phyloP scores from a whole-genome alignment of 1,140 invertebrate genomes.

The Harpegnathos saltator region DNA sequence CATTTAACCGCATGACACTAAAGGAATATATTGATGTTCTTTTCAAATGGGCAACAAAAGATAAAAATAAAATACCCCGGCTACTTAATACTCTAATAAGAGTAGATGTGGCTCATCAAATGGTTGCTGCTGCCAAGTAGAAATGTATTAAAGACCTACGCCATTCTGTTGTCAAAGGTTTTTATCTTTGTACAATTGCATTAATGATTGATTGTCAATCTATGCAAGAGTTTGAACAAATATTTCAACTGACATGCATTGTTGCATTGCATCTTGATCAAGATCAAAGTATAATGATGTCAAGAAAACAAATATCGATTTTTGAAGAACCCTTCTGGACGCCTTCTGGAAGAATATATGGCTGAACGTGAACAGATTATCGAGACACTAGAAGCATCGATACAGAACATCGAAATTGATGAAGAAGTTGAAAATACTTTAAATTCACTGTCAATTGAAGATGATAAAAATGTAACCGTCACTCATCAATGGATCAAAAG shows the following conservation, averaged over 20 bases:
- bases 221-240: too few species aligned
- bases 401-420: not conserved
- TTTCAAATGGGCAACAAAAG: conserved; percentile 18
- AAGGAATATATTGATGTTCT: conserved; percentile 14
- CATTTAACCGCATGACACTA: conserved; percentile 19
- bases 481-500: conserved; percentile 21
- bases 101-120: conserved; percentile 13
- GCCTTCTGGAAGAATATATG: not conserved
- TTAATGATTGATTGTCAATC: conserved; percentile 20
- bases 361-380: conserved; percentile 10
- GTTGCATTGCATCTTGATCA: not conserved
- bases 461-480: conserved; percentile 7
- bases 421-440: conserved; percentile 5
- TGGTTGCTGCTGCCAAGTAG: not conserved
- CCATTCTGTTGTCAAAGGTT: not conserved
- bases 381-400: not conserved
- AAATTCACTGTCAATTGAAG: not conserved
- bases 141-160: not conserved
- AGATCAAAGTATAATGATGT: not conserved
- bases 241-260: too few species aligned
- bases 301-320: not conserved
- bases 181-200: not conserved
- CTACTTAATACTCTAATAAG: conserved; percentile 2
- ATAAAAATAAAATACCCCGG: conserved; percentile 4
- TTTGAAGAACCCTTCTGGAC: conserved; percentile 10